Evolutionary conservation across 1,140 invertebrate genomes (phyloP).

Genomic region (Lycorma delicatula): DNA sequence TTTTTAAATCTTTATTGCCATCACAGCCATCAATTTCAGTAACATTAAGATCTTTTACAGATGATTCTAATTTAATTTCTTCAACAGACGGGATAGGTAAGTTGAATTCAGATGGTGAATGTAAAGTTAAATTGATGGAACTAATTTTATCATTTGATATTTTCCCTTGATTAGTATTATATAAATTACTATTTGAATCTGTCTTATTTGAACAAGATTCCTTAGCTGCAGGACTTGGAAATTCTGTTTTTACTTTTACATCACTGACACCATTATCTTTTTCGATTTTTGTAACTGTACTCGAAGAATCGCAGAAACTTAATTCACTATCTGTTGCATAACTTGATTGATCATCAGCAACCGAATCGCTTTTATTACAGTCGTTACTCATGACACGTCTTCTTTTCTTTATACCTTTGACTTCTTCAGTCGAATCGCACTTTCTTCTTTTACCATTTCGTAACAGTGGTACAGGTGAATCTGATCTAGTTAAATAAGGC

Average conservation of each 20-base stretch:
- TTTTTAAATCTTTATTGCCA: too few relatives aligned
- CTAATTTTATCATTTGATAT: background rate
- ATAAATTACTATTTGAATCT: background rate
- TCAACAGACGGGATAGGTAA: too few relatives aligned
- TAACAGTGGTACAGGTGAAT: constrained; percentile 10
- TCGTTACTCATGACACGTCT: background rate
- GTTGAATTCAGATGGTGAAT: background rate
- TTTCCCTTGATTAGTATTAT: background rate
- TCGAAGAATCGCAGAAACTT: constrained; percentile 6
- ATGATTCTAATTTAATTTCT: background rate
- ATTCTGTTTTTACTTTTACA: background rate
- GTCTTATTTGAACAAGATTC: background rate
- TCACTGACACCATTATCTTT: background rate
- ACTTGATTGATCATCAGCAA: constrained; percentile 13
- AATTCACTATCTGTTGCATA: constrained; percentile 10
- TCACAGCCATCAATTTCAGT: too few relatives aligned
- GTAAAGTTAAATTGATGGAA: background rate
- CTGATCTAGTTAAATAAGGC: constrained; percentile 16
- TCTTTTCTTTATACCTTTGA: constrained; percentile 8
- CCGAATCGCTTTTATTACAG: background rate
- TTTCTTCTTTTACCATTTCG: constrained; percentile 19
- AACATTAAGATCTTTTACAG: too few relatives aligned
- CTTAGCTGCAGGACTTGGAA: background rate
- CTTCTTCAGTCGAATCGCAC: constrained; percentile 1
- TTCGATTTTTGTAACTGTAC: constrained; percentile 1